Evolutionary conservation across 2,113 vertebrate genomes (phyloP), one percentile per base, ranked within the genome.

Genomic region (Xiphophorus couchianus): DNA sequence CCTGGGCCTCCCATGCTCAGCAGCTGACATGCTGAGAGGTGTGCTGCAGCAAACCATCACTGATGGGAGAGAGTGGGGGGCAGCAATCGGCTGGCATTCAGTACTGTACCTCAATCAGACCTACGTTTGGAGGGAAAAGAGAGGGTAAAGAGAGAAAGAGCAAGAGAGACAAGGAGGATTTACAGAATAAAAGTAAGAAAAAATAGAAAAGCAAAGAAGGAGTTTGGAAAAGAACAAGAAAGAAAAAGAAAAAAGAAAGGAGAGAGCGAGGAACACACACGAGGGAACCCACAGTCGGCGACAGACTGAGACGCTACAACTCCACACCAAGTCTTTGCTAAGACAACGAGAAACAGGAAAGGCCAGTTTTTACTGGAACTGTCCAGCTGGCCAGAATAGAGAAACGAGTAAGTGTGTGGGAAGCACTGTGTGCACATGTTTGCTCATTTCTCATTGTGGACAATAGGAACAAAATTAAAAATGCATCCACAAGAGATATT

Each of bases 291-390:
- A 91, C 88, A 90, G 81, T 85, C 88, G 82, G 91, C 91, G 84
- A 94, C 93, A 92, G 90, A 95, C 89, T 88, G 93, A 94, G 91
- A 94, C 94, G 89, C 91, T 93, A 94, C 94, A 94, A 94, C 93
- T 95, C 94, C 94, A 94, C 90, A 85, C 83, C 80, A 93, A 90
- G 84, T 91, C 89, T 88, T 92, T 85, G 89, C 89, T 92, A 80
- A 85, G 90, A 94, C 84, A 78, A 95, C 78, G 81, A 92, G 89
- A 88, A 90, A 93, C 91, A 91, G 83, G 86, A 83, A 93, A 78
- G 87, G 89, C 81, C 78, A 30, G 78, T 89, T 83, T 58, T 83
- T 72, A 74, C 88, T 86, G 82, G 76, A 84, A 75, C 61, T 48
- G 64, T 86, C 87, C 86, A 91, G 76, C 39, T 79, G 87, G 89